Conservation (phyloP, 2,888 invertebrate genomes). For the Hecatera dysodea region DNA sequence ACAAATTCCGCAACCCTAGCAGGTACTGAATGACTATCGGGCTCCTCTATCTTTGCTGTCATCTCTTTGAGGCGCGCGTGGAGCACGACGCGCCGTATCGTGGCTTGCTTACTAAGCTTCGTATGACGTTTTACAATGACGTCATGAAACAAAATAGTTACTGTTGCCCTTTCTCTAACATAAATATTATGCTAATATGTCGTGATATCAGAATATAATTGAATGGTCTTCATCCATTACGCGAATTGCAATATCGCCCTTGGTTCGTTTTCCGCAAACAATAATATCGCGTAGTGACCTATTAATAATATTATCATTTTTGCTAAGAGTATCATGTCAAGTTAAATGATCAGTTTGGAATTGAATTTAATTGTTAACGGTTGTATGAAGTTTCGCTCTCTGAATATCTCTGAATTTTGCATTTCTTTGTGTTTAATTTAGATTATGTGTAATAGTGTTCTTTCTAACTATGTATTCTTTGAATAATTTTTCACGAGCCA, state of each 20-base stretch:
- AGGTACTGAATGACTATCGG: no score
- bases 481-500: background rate
- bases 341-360: background rate
- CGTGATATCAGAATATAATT: constrained; percentile 53
- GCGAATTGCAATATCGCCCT: constrained; percentile 50
- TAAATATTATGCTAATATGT: constrained; percentile 42
- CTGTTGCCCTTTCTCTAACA: constrained; percentile 19
- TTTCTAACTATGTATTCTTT: background rate
- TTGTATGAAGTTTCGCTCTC: background rate
- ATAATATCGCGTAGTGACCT: constrained; percentile 53
- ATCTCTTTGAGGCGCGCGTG: no score
- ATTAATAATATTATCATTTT: constrained; percentile 35
- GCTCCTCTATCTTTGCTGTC: no score
- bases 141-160: constrained; percentile 16
- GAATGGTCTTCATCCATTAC: constrained; percentile 49
- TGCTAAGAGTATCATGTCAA: constrained; percentile 10
- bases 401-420: background rate
- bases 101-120: no score
- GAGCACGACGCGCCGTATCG: no score
- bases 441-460: background rate
- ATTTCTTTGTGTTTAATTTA: background rate
- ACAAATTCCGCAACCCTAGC: no score
- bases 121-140: background rate
- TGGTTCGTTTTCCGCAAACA: constrained; percentile 59
- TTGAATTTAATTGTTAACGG: background rate